Evolutionary conservation across 2,113 vertebrate genomes (phyloP).

Genomic region (Felis chaus): DNA sequence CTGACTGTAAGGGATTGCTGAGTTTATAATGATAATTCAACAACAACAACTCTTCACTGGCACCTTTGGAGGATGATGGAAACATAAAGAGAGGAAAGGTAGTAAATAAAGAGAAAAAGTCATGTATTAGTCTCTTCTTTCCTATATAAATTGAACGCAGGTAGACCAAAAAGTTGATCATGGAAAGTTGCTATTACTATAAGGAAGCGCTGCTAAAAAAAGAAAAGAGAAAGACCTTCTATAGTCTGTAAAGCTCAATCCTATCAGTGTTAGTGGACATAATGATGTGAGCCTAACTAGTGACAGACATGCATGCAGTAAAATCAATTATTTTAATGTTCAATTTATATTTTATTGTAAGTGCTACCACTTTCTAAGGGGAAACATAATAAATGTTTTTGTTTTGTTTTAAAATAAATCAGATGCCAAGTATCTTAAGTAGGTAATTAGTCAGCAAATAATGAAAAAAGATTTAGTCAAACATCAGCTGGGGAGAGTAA

Average conservation of each 20-base stretch:
- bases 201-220: background rate
- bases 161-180: background rate
- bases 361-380: constrained; percentile 13
- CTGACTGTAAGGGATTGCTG: background rate
- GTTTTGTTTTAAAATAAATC: constrained; percentile 41
- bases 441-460: background rate
- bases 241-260: background rate
- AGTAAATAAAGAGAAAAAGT: background rate
- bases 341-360: background rate
- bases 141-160: background rate
- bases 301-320: background rate
- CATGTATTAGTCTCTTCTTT: background rate
- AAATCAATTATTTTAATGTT: constrained; percentile 28
- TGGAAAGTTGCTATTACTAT: background rate
- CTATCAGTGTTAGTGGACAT: background rate
- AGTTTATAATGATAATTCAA: background rate
- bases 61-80: background rate
- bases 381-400: background rate
- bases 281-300: background rate
- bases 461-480: background rate
- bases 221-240: background rate
- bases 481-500: background rate
- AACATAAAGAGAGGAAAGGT: background rate
- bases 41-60: background rate
- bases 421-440: background rate